Evolutionary conservation across 2,888 invertebrate genomes (phyloP), one percentile per base, ranked within the genome.

Genomic region (Scaptomyza parva): DNA sequence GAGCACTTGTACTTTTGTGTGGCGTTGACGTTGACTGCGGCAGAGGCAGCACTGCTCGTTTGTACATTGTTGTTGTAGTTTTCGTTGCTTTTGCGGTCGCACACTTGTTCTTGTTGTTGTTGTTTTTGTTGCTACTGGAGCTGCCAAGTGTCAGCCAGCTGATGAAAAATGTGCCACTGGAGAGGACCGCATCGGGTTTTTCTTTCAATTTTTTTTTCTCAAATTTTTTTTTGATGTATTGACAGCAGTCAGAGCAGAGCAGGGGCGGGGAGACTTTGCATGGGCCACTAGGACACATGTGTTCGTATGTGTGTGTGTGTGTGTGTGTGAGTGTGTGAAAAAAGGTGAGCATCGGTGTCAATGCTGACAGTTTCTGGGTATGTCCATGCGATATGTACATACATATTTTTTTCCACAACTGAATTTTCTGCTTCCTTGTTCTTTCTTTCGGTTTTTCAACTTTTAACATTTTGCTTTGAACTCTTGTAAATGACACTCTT

Each of bases 131-230:
- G 62, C 17, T 66, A 64, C 33, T 45, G 73, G 50, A 64, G 61
- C 70, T 52, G 14, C 58, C 41, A 63, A 83, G 71, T 70, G 87
- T 78, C 82, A 87, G 77, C 67, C 76, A 85, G 73, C 76, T 87
- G 86, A 82, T 87, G 82, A 82, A 73, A 82, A 82, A 82, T 82
- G 83, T 73, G 83, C 70, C 86, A 87, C 80, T 87, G 79, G 88
- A 82, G 88, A 70, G 61, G 50, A 30, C 28, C 47, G 48, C 52
- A 48, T 50, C 37, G 30, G 28, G 8, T 8, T 18, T 4, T 9
- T 20, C 9, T 28, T 30, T 47, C 3, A 5, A 12, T 44, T 17
- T 44, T 17, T 47, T 47, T 47, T n/a, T n/a, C 14, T 44, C n/a
- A n/a, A n/a, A n/a, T 22, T 4, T 20, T 24, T 48, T 58, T 40